Evolutionary conservation across 2,888 invertebrate genomes (phyloP), one percentile per base, ranked within the genome.

Genomic region (Nasonia oneida): DNA sequence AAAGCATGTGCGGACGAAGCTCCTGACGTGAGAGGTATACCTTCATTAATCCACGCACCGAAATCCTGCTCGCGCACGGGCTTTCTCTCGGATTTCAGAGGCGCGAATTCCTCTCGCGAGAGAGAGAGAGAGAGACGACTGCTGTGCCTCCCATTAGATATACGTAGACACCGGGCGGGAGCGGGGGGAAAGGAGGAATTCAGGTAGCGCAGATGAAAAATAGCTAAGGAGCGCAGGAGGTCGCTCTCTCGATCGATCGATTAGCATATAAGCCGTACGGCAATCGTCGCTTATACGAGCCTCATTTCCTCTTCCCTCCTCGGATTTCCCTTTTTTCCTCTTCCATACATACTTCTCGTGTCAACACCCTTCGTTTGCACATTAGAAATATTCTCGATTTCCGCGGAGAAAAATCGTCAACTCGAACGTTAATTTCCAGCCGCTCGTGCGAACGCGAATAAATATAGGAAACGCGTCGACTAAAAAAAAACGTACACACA

Each of bases 141-240:
- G 10, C 23, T 61, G 37, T 37, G n/a, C 33, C 15, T 15, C 70
- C 70, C 70, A 37, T 71, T 71, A 71, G 6, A 33, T 14, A 5
- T 8, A 6, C 6, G 47, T 61, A 61, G 8, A n/a, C 23, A 2
- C n/a, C 18, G 71, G 1, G 0, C 8, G n/a, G 14, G 29, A 23
- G 57, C 4, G 14, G 14, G 23, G 12, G n/a, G 50, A 47, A 10
- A 67, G n/a, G 53, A 80, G 53, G 71, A 80, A 80, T 71, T 80
- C 80, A 80, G 53, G 71, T 71, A 73, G 71, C 80, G 47, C 18
- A 33, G 37, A 50, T 78, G 79, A 81, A 85, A 75, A 84, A 70
- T 83, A 79, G 80, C 83, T 33, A 81, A 74, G 74, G 81, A 74
- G 81, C 74, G 81, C 81, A 81, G 61, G 81, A 81, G 83, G 77